Evolutionary conservation across 2,797 vertebrate species (phyloP), one percentile per base, ranked within the genome.

Genomic region (Heliangelus exortis): DNA sequence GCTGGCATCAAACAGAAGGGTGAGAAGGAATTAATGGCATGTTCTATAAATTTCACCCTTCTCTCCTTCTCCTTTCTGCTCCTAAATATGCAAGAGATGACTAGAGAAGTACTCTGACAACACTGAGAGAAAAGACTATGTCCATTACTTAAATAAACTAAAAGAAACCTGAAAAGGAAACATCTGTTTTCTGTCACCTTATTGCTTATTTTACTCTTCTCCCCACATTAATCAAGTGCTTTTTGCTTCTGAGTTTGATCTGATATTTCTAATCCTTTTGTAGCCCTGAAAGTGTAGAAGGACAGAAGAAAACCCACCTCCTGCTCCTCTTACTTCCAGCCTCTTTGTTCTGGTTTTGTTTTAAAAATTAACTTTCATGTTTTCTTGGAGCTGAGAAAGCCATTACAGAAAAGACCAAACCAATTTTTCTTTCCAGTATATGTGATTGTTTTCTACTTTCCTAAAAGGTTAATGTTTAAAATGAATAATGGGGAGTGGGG

Each of bases 401-500:
- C 90, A 91, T 95, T 96, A 92, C 45, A 26, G 89, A 59, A 88
- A 95, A 96, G 83, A 96, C 80, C 83, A 96, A 95, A 92, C 73
- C 79, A 65, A 90, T 92, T 79, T 81, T 96, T 96, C 81, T 84
- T 84, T 48, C 71, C 53, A 66, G 61, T 67, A 20, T 74, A 67
- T 68, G 68, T 59, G 89, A 95, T 83, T 94, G 87, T 95, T 96
- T 93, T 93, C 86, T 93, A 53, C 65, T 89, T 92, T 79, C 59
- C 84, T 93, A 93, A 93, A 97, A 97, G 90, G 96, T 90, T 93
- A 94, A 92, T 92, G 88, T 62, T 90, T 91, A 76, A 92, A 93
- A 92, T 94, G 95, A 93, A 68, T 89, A 92, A 87, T 90, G 78
- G 63, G 28, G 20, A 41, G 61, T 5, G 31, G 63, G 29, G 45